Evolutionary conservation across 2,113 vertebrate species (phyloP).

Genomic region (Dicentrarchus labrax): DNA sequence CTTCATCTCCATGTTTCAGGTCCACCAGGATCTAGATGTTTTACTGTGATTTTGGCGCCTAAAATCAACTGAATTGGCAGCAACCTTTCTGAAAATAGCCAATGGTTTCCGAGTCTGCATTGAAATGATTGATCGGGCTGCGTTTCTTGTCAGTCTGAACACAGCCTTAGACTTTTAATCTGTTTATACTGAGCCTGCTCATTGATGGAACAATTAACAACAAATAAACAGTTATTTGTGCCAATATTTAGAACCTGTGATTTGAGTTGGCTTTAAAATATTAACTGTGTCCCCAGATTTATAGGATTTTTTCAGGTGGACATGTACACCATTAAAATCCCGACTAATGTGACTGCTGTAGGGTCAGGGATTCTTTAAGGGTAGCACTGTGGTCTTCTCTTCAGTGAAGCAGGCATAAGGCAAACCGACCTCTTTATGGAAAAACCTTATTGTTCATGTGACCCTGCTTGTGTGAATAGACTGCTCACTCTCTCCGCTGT

Average conservation of each 20-base stretch:
- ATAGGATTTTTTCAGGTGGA: background rate
- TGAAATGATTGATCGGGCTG: background rate
- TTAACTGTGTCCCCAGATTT: background rate
- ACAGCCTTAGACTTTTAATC: background rate
- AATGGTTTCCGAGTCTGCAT: too few relatives aligned
- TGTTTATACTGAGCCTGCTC: background rate
- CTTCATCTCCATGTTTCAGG: background rate
- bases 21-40: background rate
- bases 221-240: background rate
- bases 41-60: background rate
- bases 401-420: constrained; percentile 58
- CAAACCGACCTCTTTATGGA: constrained; percentile 65
- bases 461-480: constrained; percentile 65
- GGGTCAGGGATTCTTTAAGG: constrained; percentile 7
- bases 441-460: constrained; percentile 50
- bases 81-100: background rate
- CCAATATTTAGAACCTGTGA: background rate
- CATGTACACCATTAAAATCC: background rate
- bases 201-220: background rate
- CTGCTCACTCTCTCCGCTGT: constrained; percentile 54
- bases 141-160: background rate
- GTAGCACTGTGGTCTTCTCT: background rate
- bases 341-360: background rate
- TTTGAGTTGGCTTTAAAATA: background rate
- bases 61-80: background rate